These are phyloP conservation scores for Oxyteleia sp. DNA, from an alignment of 2,888 invertebrate genomes.

Conservation along the genomic window DNA sequence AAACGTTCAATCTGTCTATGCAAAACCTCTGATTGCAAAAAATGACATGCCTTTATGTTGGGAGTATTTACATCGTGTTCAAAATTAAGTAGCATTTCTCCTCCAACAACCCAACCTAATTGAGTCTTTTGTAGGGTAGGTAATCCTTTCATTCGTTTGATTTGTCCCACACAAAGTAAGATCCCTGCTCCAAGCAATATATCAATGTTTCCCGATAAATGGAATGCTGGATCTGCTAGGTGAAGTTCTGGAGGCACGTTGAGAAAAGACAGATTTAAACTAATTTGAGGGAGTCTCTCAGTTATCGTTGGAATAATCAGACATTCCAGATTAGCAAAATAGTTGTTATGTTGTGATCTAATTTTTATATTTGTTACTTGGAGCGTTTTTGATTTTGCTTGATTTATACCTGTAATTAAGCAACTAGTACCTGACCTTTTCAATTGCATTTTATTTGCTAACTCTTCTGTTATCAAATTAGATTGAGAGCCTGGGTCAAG, in stretches of 20 bases:
- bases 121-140: constrained; percentile 38
- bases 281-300: constrained; percentile 4
- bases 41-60: background rate
- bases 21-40: constrained; percentile 2
- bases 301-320: constrained; percentile 21
- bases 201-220: constrained; percentile 9
- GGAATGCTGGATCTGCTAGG: constrained; percentile 24
- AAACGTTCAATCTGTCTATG: constrained; percentile 8
- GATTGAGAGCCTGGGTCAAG: constrained; percentile 65
- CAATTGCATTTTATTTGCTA: constrained; percentile 26
- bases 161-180: constrained; percentile 31
- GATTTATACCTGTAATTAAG: constrained; percentile 7
- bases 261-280: background rate
- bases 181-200: constrained; percentile 18
- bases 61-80: background rate
- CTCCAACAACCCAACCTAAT: constrained; percentile 22
- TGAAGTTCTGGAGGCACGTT: constrained; percentile 15
- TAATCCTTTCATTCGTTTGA: background rate
- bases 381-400: background rate
- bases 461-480: constrained; percentile 54
- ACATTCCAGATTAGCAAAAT: constrained; percentile 19
- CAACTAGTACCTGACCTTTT: background rate
- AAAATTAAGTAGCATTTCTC: constrained; percentile 11
- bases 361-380: background rate
- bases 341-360: background rate